phyloP scores from a whole-genome alignment of 2,113 vertebrate species.

The Pelusios castaneus region DNA sequence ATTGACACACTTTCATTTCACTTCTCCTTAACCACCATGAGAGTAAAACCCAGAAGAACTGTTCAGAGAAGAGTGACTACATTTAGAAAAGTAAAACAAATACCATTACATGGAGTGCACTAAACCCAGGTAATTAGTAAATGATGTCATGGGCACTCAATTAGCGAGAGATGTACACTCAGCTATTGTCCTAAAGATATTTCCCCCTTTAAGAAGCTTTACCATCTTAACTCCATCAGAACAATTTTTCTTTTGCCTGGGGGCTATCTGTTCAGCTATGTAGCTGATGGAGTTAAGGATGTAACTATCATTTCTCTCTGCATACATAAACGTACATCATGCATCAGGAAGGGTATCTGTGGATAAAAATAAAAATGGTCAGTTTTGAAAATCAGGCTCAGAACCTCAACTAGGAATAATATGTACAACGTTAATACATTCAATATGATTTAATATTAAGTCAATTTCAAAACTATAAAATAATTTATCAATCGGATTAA shows the following conservation, averaged over 20 bases:
- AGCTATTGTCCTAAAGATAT: background rate
- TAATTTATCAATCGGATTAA: background rate
- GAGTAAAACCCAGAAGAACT: constrained; percentile 64
- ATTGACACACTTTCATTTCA: constrained; percentile 59
- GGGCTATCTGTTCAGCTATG: background rate
- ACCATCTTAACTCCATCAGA: background rate
- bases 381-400: background rate
- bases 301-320: background rate
- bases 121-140: constrained; percentile 48
- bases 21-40: constrained; percentile 59
- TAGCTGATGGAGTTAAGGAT: background rate
- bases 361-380: background rate
- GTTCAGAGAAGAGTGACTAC: constrained; percentile 68
- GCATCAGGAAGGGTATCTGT: background rate
- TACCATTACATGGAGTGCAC: constrained; percentile 27
- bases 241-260: background rate
- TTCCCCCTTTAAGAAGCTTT: constrained; percentile 6
- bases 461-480: background rate
- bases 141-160: constrained; percentile 49
- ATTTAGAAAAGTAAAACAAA: constrained; percentile 64
- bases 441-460: background rate
- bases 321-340: background rate
- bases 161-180: background rate
- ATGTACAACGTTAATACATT: background rate
- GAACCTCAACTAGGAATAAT: background rate